Evolutionary conservation across 2,113 vertebrate species (phyloP).

Genomic region (Equus quagga): DNA sequence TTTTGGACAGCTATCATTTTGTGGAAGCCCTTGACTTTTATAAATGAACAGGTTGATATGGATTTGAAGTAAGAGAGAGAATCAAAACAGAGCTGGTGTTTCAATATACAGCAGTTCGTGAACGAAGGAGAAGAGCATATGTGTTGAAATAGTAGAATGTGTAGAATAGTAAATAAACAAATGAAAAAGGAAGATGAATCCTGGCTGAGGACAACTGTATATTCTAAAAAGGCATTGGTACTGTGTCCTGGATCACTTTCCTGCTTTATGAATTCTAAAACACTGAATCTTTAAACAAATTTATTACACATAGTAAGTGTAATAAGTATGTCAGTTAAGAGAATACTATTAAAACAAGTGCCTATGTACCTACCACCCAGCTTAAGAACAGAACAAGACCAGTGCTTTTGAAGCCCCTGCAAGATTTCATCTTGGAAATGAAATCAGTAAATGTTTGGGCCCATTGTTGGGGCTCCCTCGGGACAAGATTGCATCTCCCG

Average conservation of each 20-base stretch:
- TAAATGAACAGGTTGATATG: constrained; percentile 42
- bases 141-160: background rate
- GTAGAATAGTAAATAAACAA: constrained; percentile 28
- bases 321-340: constrained; percentile 14
- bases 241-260: background rate
- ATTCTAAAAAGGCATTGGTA: background rate
- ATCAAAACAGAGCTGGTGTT: constrained; percentile 56
- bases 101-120: constrained; percentile 24
- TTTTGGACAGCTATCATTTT: constrained; percentile 47
- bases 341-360: background rate
- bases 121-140: constrained; percentile 41
- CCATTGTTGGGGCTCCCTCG: background rate
- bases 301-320: background rate
- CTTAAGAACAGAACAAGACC: constrained; percentile 9
- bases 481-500: background rate
- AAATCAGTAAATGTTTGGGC: background rate
- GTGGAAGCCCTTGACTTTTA: constrained; percentile 54
- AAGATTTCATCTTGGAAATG: background rate
- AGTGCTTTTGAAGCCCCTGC: background rate
- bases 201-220: background rate
- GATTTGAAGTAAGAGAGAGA: constrained; percentile 48
- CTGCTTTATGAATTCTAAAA: constrained; percentile 13
- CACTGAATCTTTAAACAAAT: background rate
- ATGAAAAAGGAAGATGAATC: background rate
- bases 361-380: background rate